phyloP scores from a whole-genome alignment of 2,113 vertebrate genomes.

The Vicugna pacos region DNA sequence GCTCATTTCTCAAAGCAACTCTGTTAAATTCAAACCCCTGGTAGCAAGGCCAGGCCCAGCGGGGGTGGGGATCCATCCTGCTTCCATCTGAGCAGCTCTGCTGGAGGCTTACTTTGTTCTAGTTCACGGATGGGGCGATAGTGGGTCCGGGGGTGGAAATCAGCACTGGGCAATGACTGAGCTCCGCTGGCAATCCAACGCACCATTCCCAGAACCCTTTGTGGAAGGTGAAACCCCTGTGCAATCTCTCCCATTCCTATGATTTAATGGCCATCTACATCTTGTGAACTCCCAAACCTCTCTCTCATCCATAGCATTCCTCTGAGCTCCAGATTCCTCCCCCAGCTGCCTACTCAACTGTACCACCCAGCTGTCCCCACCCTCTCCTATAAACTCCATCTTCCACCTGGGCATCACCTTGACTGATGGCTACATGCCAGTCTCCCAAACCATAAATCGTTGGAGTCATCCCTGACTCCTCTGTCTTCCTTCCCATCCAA shows the following conservation, averaged over 20 bases:
- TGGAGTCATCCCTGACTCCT: not conserved
- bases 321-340: not conserved
- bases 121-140: accelerated
- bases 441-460: not conserved
- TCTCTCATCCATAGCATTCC: not conserved
- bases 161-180: not conserved
- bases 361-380: not conserved
- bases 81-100: not conserved
- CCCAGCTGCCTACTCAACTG: not conserved
- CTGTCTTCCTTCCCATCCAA: not conserved
- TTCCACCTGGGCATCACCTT: not conserved
- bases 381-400: not conserved
- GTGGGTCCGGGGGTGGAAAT: not conserved
- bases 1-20: not conserved
- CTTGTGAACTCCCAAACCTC: not conserved
- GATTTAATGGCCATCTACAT: not conserved
- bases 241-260: too few relatives aligned
- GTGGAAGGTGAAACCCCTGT: not conserved
- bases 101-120: not conserved
- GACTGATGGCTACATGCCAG: not conserved
- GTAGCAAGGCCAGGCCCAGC: not conserved
- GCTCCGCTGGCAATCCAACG: not conserved
- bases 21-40: not conserved
- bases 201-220: not conserved
- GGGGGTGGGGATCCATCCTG: not conserved